Conservation (phyloP, 2,888 invertebrate genomes). For the Parthenolecanium corni region DNA sequence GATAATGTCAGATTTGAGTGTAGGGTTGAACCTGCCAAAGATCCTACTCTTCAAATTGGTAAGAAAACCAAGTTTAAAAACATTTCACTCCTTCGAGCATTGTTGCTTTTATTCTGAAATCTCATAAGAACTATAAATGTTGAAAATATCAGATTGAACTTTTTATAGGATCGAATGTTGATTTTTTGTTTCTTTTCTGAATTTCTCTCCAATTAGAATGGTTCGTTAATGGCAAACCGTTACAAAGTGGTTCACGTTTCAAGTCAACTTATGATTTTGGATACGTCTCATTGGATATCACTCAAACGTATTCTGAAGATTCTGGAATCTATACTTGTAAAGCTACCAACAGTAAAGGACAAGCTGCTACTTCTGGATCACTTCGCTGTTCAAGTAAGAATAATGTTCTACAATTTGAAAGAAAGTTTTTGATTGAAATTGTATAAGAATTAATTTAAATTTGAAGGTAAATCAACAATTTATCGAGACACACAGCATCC, state of each 20-base stretch:
- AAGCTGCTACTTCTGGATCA: conserved; percentile 80
- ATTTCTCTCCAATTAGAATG: conserved; percentile 67
- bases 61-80: conserved; percentile 28
- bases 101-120: neutral
- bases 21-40: conserved; percentile 81
- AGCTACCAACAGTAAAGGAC: conserved; percentile 77
- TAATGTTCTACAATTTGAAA: too few species aligned
- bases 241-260: conserved; percentile 79
- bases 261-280: conserved; percentile 93
- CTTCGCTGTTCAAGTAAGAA: conserved; percentile 65
- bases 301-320: conserved; percentile 78
- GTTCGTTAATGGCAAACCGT: conserved; percentile 84
- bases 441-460: neutral
- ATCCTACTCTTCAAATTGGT: conserved; percentile 71
- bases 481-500: conserved; percentile 88
- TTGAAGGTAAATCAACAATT: conserved; percentile 45
- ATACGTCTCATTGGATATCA: conserved; percentile 80
- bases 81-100: neutral
- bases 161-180: too few species aligned
- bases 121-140: neutral
- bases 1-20: conserved; percentile 84
- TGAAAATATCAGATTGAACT: neutral
- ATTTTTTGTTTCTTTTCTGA: neutral
- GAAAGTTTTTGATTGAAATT: neutral
- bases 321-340: conserved; percentile 84